These are phyloP conservation scores for Cephus sareptanus DNA, from an alignment of 2,888 invertebrate species.

Conservation along the genomic window DNA sequence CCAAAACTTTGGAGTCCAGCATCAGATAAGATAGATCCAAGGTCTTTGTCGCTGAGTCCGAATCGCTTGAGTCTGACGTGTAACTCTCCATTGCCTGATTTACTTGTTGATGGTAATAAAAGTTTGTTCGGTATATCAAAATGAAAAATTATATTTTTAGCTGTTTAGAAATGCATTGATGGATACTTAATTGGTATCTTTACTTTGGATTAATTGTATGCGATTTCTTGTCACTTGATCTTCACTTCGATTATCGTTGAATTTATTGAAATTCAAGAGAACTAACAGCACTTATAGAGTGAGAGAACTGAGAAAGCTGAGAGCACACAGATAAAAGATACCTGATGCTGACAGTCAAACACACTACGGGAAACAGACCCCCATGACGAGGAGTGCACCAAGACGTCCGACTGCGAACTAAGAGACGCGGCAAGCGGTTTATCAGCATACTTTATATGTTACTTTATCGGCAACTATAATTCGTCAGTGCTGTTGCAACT, in stretches of 20 bases:
- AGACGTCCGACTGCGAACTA: constrained; percentile 5
- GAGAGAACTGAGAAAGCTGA: not conserved
- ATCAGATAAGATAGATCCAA: constrained; percentile 76
- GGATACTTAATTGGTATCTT: not conserved
- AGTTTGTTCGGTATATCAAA: not conserved
- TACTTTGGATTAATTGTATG: too few species aligned
- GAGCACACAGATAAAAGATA: not conserved
- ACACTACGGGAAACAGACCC: not conserved
- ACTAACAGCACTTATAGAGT: not conserved
- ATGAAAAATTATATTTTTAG: not conserved
- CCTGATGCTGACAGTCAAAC: not conserved
- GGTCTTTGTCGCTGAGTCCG: constrained; percentile 79
- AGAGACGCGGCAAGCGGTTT: constrained; percentile 16
- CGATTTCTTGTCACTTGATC: not conserved
- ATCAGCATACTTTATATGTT: constrained; percentile 45
- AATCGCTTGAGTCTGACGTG: constrained; percentile 86
- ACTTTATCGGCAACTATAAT: constrained; percentile 35
- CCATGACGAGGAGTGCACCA: not conserved
- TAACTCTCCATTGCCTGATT: constrained; percentile 77
- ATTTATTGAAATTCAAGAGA: not conserved
- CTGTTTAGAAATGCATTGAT: not conserved
- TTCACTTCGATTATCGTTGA: not conserved
- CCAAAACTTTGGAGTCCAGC: constrained; percentile 71
- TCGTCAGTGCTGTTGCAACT: constrained; percentile 11
- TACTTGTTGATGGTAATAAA: not conserved